Evolutionary conservation across 2,797 vertebrate genomes (phyloP).

Genomic region (Bucorvus abyssinicus): DNA sequence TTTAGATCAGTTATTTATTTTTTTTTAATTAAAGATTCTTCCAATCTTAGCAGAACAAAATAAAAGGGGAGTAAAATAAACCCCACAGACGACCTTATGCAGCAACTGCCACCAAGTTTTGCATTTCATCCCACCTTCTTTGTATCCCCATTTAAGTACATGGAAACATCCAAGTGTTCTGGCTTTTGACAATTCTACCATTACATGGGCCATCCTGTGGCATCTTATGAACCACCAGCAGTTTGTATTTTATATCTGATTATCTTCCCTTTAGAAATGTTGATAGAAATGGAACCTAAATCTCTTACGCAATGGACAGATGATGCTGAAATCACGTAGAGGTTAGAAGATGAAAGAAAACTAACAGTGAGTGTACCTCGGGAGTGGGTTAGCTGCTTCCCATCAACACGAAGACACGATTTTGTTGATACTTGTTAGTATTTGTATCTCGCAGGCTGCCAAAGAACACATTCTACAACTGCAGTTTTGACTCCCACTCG

Average conservation of each 20-base stretch:
- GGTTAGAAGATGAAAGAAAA: not conserved
- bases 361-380: not conserved
- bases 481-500: not conserved
- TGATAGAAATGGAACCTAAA: not conserved
- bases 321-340: not conserved
- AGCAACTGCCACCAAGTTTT: not conserved
- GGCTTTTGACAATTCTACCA: not conserved
- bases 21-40: not conserved
- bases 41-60: not conserved
- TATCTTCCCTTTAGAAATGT: not conserved
- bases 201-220: not conserved
- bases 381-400: not conserved
- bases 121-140: not conserved
- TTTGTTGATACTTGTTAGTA: not conserved
- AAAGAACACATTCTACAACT: not conserved
- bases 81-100: not conserved
- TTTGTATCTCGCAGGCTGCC: not conserved
- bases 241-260: not conserved
- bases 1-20: not conserved
- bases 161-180: not conserved
- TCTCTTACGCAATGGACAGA: not conserved
- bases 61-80: not conserved
- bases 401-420: not conserved
- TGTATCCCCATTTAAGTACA: not conserved
- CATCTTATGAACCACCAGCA: not conserved